Evolutionary conservation across 2,113 vertebrate species (phyloP).

Genomic region (Amazona guildingii): DNA sequence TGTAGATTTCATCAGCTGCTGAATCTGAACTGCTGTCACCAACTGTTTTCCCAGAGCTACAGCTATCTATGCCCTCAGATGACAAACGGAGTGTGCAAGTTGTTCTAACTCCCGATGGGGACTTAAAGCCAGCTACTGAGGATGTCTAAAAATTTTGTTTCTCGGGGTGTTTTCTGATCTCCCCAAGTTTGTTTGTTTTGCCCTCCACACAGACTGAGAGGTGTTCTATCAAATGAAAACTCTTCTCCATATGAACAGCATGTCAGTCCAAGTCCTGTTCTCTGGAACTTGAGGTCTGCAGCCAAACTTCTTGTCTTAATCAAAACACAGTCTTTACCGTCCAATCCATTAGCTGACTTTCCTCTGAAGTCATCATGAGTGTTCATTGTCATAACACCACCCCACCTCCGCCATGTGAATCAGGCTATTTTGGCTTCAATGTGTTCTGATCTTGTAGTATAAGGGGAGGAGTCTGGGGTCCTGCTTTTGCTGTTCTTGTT

Average conservation of each 20-base stretch:
- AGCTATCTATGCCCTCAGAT: neutral
- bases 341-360: neutral
- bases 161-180: neutral
- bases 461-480: neutral
- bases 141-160: neutral
- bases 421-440: neutral
- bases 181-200: neutral
- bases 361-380: neutral
- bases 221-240: neutral
- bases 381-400: neutral
- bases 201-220: neutral
- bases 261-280: neutral
- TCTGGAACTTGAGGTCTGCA: neutral
- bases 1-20: neutral
- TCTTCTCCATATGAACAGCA: neutral
- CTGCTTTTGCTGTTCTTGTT: neutral
- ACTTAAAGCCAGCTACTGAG: neutral
- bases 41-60: neutral
- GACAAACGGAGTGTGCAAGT: neutral
- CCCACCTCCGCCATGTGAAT: neutral
- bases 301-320: neutral
- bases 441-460: neutral
- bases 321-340: neutral
- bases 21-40: neutral
- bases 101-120: neutral